Percentiles rank a stretch among this genome's conserved stretches.
These are phyloP conservation scores for Pardalotus punctatus DNA, from an alignment of 2,113 vertebrate genomes.

Conservation along the genomic window DNA sequence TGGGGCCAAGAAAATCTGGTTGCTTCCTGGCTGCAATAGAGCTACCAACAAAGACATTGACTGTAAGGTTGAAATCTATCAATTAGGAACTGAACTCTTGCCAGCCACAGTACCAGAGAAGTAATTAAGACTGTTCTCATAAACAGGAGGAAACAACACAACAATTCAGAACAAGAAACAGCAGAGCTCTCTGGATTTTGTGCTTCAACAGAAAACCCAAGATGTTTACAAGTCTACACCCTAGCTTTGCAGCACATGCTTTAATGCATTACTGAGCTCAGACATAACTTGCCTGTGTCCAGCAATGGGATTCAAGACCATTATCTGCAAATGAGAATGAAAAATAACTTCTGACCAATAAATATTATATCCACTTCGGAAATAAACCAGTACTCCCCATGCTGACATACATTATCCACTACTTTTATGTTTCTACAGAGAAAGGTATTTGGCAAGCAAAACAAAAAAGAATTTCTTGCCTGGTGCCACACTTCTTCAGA, in stretches of 20 bases:
- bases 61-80: neutral
- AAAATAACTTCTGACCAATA: neutral
- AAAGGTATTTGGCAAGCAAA: neutral
- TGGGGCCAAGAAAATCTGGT: neutral
- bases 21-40: neutral
- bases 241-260: neutral
- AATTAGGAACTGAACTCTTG: constrained; percentile 20
- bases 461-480: neutral
- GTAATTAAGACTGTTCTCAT: neutral
- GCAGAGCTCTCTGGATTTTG: neutral
- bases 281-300: neutral
- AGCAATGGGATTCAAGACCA: neutral
- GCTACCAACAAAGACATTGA: neutral
- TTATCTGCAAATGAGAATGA: neutral
- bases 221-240: neutral
- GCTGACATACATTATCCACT: neutral
- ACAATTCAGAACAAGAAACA: neutral
- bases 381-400: neutral
- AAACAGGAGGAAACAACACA: neutral
- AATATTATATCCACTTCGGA: neutral
- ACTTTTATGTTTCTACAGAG: neutral
- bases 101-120: neutral
- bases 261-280: neutral
- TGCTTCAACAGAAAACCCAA: neutral
- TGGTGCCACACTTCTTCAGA: neutral